These are phyloP conservation scores for Gymnothorax reevesii DNA, from an alignment of 2,797 vertebrate genomes.

Conservation along the genomic window DNA sequence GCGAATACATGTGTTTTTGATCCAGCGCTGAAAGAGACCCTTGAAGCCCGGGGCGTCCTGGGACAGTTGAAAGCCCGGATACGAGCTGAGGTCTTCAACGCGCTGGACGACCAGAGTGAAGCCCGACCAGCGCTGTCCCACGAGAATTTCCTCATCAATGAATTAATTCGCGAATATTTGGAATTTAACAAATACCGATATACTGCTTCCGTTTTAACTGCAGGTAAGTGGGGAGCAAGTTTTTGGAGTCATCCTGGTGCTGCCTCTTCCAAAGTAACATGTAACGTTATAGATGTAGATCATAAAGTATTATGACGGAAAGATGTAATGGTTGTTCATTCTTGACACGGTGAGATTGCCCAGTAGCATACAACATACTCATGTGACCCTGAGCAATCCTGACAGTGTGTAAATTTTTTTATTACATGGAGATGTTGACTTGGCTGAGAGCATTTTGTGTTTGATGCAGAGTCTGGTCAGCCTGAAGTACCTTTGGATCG, in stretches of 20 bases:
- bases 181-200: slow-evolving; percentile 90
- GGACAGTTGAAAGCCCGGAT: slow-evolving; percentile 87
- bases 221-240: slow-evolving; percentile 73
- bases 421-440: neutral
- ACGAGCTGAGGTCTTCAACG: slow-evolving; percentile 89
- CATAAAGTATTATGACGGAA: neutral
- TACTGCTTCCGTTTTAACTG: slow-evolving; percentile 81
- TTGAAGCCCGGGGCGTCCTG: slow-evolving; percentile 87
- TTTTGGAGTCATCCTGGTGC: no score
- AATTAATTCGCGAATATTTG: slow-evolving; percentile 92
- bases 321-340: neutral
- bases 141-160: slow-evolving; percentile 92
- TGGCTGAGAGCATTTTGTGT: slow-evolving; percentile 41
- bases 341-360: neutral
- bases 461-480: slow-evolving; percentile 85
- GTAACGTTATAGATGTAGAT: neutral
- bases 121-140: slow-evolving; percentile 78
- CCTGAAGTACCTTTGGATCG: slow-evolving; percentile 86
- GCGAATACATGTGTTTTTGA: neutral
- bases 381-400: neutral
- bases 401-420: neutral
- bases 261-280: no score
- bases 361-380: neutral
- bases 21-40: slow-evolving; percentile 84
- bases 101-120: slow-evolving; percentile 81